phyloP scores from a whole-genome alignment of 2,797 vertebrate species.

The Syncerus caffer region DNA sequence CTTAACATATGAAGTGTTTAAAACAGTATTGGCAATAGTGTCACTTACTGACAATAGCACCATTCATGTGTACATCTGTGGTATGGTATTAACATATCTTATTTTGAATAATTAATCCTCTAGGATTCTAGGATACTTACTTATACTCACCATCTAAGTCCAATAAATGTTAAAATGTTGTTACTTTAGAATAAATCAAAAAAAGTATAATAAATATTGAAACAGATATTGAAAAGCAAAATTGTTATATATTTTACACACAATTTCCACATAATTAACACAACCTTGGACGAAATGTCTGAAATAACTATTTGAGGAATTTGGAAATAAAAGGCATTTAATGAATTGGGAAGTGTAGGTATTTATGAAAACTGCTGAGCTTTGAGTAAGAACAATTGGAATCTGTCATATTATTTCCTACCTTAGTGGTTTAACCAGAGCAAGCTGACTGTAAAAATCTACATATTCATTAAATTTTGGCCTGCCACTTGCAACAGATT shows the following conservation, averaged over 20 bases:
- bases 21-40: not conserved
- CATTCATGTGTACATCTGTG: not conserved
- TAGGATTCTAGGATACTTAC: not conserved
- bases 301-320: not conserved
- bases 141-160: not conserved
- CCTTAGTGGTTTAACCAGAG: rapidly evolving
- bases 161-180: not conserved
- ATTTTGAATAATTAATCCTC: not conserved
- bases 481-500: not conserved
- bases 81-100: not conserved
- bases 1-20: not conserved
- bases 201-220: not conserved
- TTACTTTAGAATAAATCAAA: not conserved
- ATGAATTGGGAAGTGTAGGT: not conserved
- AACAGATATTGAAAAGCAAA: not conserved
- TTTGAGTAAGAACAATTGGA: not conserved
- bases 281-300: not conserved
- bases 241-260: not conserved
- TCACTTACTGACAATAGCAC: not conserved
- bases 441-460: not conserved
- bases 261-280: not conserved
- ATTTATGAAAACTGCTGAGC: not conserved
- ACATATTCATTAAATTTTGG: not conserved
- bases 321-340: not conserved
- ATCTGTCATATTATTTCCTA: not conserved